Evolutionary conservation across 1,140 invertebrate genomes (phyloP).

Genomic region (Mycetomoellerius zeteki): DNA sequence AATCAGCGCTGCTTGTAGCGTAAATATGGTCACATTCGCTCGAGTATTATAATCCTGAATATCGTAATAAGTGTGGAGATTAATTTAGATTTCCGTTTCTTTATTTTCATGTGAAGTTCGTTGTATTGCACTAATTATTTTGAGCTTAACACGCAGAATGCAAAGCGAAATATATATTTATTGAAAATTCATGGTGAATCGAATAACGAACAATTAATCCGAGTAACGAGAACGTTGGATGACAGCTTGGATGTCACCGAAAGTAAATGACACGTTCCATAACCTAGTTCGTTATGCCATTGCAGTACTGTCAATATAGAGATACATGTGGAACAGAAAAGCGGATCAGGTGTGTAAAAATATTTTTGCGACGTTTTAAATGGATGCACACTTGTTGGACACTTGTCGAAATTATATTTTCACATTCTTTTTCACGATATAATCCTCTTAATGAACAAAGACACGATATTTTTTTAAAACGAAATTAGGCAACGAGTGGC

Average conservation of each 20-base stretch:
- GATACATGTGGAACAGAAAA: conserved; percentile 49
- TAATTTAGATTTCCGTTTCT: background rate
- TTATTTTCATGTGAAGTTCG: background rate
- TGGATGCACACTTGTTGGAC: conserved; percentile 17
- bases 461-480: conserved; percentile 18
- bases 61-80: background rate
- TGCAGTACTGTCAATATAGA: conserved; percentile 43
- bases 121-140: conserved; percentile 28
- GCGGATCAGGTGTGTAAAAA: conserved; percentile 54
- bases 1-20: background rate
- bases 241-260: conserved; percentile 52
- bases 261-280: conserved; percentile 17
- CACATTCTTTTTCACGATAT: background rate
- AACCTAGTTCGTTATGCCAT: conserved; percentile 38
- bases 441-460: background rate
- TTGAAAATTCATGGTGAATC: conserved; percentile 37
- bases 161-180: conserved; percentile 1
- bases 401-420: background rate
- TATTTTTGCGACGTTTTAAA: conserved; percentile 53
- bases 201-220: conserved; percentile 39
- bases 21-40: background rate
- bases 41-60: background rate
- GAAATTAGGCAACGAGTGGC: conserved; percentile 25
- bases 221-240: conserved; percentile 8
- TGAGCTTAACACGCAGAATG: background rate